A percentile compares a stretch with the other conserved stretches of the same genome.
phyloP scores from a whole-genome alignment of 2,113 vertebrate genomes.

The Ictalurus punctatus region DNA sequence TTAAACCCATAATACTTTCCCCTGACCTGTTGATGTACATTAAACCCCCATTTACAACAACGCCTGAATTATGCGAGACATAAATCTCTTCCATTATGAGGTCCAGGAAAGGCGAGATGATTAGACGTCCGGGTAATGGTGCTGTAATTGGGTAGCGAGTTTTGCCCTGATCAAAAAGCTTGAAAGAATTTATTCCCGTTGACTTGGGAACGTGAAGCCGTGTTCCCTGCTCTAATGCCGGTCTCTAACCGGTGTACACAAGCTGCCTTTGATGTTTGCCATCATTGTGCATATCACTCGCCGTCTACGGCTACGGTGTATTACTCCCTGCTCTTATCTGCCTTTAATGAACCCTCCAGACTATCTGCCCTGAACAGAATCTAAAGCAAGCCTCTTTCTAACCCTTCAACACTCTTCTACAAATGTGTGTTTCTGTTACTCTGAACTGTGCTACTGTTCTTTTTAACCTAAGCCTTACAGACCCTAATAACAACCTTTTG shows the following conservation, averaged over 20 bases:
- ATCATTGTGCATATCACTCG: conserved; percentile 32
- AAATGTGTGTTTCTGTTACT: not conserved
- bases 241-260: not conserved
- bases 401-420: not conserved
- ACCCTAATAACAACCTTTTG: not conserved
- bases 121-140: conserved; percentile 51
- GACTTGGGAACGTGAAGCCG: not conserved
- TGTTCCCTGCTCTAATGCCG: conserved; percentile 2
- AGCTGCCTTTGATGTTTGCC: conserved; percentile 42
- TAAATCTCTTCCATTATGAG: conserved; percentile 62
- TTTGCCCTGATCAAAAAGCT: conserved; percentile 55
- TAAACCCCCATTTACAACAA: conserved; percentile 60
- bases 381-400: not conserved
- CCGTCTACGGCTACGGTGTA: conserved; percentile 30
- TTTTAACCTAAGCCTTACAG: not conserved
- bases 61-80: conserved; percentile 59
- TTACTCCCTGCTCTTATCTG: conserved; percentile 33
- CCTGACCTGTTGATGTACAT: conserved; percentile 70
- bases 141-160: conserved; percentile 56
- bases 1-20: conserved; percentile 66
- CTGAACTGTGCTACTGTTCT: not conserved
- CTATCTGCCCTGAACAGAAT: conserved; percentile 12
- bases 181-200: conserved; percentile 38
- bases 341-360: conserved; percentile 42
- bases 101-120: conserved; percentile 58